Conservation (phyloP, 2,888 invertebrate genomes). For the Lasius platythorax region DNA sequence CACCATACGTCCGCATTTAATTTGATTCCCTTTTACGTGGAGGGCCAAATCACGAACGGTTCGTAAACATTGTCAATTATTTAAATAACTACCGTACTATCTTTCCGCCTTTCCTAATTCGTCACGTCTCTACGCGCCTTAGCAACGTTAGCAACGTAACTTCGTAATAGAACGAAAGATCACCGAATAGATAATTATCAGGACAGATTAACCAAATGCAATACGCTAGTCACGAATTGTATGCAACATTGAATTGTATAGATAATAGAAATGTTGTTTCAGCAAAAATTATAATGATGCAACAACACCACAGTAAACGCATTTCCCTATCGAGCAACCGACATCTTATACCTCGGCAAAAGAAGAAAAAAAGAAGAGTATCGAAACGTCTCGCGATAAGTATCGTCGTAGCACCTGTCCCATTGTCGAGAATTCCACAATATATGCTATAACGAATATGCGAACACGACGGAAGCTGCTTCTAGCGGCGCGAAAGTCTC, state of each 20-base stretch:
- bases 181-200: not conserved
- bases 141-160: slow-evolving; percentile 29
- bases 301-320: not conserved
- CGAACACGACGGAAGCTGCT: slow-evolving; percentile 64
- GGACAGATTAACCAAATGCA: not conserved
- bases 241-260: not conserved
- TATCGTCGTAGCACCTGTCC: slow-evolving; percentile 68
- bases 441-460: slow-evolving; percentile 49
- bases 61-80: slow-evolving; percentile 85
- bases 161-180: not conserved
- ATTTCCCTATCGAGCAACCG: not conserved
- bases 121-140: slow-evolving; percentile 64
- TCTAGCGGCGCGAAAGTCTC: slow-evolving; percentile 69
- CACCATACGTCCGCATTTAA: slow-evolving; percentile 84
- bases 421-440: slow-evolving; percentile 70
- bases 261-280: slow-evolving; percentile 1
- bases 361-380: not conserved
- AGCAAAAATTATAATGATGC: not conserved
- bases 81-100: slow-evolving; percentile 80
- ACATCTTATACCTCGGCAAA: not conserved
- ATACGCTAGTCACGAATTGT: not conserved
- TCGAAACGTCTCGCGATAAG: slow-evolving; percentile 14
- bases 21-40: slow-evolving; percentile 76
- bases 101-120: slow-evolving; percentile 60
- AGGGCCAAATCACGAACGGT: slow-evolving; percentile 52